Base-by-base conservation (phyloP, 2,113 vertebrate genomes). In the Ammodytes marinus region DNA sequence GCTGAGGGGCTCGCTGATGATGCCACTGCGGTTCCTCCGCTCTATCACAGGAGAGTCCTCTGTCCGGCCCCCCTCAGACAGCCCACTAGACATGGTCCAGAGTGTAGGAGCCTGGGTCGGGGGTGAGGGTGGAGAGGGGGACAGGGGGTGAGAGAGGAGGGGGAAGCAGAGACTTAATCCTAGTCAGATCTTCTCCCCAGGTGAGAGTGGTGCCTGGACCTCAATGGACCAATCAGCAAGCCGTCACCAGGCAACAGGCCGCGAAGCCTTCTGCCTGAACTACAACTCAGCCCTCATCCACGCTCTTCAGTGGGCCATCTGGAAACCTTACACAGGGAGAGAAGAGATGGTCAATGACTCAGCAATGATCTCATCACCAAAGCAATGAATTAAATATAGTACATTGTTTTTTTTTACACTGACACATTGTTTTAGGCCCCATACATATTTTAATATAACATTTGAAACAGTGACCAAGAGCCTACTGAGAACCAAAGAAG, bases 1-100 rank as follows among this genome's bases (percentile, higher is more conserved):
- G 86, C 97, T 99, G 90, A 99, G 96, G 72, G 98, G 98, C 94
- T 97, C 97, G 4, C 97, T 99, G 95, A 99, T 97, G 95, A 99
- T 99, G 86, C 98, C 98, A 15, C 98, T 97, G 91, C 97, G 97
- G 93, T 98, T 99, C 91, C 98, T 95, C 68, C 97, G 97, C 90
- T 99, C 98, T 0, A 96, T 90, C 64, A 96, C 84, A 0, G 96
- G 96, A 6, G 96, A 89, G 83, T 96, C 95, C 92, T 96, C 96
- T 91, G 96, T 97, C 92, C 95, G 96, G 92, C 95, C 89, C 86
- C 95, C 91, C 88, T 97, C 97, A 93, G 97, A 95, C 92, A 96
- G 95, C 92, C 96, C 93, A 86, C 95, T 92, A 94, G 98, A 98
- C 97, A 99, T 99, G 97, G 92, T 99, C 96, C 89, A 94, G 94